Percentiles rank a stretch among this genome's conserved stretches.
Evolutionary conservation across 2,797 vertebrate species (phyloP).

Genomic region (Craterocephalus amniculus): DNA sequence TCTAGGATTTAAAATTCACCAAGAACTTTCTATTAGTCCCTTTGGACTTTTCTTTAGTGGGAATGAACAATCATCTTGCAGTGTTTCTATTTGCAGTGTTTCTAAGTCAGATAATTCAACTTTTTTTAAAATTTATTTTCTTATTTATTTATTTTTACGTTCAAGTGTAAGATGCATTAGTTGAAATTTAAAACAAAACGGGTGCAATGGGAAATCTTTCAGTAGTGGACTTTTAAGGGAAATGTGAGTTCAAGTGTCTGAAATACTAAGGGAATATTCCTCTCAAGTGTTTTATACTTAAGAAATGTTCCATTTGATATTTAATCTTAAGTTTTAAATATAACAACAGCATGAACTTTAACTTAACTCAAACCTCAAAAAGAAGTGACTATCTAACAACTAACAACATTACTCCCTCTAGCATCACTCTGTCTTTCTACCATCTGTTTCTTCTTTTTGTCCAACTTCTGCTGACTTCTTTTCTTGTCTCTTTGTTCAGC

Average conservation of each 20-base stretch:
- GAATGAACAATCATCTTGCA: too few relatives aligned
- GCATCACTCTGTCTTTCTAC: background rate
- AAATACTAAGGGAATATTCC: background rate
- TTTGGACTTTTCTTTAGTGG: too few relatives aligned
- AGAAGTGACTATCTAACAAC: background rate
- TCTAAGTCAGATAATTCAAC: too few relatives aligned
- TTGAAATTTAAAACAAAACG: background rate
- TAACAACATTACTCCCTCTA: background rate
- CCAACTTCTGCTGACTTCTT: slow-evolving; percentile 1
- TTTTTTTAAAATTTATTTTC: background rate
- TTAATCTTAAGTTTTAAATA: slow-evolving; percentile 14
- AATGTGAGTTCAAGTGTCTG: background rate
- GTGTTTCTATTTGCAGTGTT: too few relatives aligned
- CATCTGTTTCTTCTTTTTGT: slow-evolving; percentile 2
- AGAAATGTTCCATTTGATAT: slow-evolving; percentile 9
- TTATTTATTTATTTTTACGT: background rate
- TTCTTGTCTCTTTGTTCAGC: slow-evolving; percentile 23
- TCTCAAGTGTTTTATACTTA: background rate
- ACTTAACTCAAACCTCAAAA: slow-evolving; percentile 3
- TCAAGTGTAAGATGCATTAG: background rate
- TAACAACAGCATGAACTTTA: slow-evolving; percentile 18
- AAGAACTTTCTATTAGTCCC: too few relatives aligned
- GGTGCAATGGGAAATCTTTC: background rate
- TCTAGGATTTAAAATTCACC: too few relatives aligned
- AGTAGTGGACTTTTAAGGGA: background rate